These are phyloP conservation scores for Dicyrtoma fusca DNA, from an alignment of 2,888 invertebrate species.

Conservation along the genomic window DNA sequence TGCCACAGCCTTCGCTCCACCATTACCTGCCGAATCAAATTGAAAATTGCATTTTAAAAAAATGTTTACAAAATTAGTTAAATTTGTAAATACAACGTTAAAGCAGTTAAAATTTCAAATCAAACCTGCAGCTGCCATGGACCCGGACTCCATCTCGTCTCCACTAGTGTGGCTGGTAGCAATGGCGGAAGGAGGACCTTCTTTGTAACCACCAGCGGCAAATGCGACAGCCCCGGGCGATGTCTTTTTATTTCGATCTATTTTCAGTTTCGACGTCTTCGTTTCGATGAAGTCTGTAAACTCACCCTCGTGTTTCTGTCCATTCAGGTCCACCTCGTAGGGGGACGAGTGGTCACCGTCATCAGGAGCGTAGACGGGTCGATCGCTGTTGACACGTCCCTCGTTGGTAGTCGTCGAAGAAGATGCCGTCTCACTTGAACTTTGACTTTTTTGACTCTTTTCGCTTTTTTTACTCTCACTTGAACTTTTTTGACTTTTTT, in stretches of 20 bases:
- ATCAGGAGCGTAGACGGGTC: not conserved
- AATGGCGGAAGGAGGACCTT: not conserved
- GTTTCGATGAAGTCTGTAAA: too few relatives aligned
- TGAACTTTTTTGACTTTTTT: not conserved
- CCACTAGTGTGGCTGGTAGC: not conserved
- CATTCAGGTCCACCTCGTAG: too few relatives aligned
- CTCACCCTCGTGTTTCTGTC: too few relatives aligned
- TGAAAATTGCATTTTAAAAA: not conserved
- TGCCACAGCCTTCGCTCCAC: slow-evolving; percentile 3
- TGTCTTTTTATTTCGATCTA: too few relatives aligned
- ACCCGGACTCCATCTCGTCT: not conserved
- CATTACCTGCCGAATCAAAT: not conserved
- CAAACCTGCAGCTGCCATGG: not conserved
- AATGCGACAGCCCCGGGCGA: not conserved
- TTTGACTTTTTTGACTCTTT: not conserved
- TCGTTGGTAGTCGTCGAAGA: not conserved
- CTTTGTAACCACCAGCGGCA: not conserved
- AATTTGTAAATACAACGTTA: not conserved
- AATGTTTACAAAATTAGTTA: not conserved
- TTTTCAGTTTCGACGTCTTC: too few relatives aligned
- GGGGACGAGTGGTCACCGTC: too few relatives aligned
- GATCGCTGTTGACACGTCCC: not conserved
- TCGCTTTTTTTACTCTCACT: not conserved
- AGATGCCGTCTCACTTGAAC: too few relatives aligned
- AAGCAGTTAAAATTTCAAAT: too few relatives aligned